Base-by-base conservation (phyloP, 2,113 vertebrate species). In the Centropristis striata region DNA sequence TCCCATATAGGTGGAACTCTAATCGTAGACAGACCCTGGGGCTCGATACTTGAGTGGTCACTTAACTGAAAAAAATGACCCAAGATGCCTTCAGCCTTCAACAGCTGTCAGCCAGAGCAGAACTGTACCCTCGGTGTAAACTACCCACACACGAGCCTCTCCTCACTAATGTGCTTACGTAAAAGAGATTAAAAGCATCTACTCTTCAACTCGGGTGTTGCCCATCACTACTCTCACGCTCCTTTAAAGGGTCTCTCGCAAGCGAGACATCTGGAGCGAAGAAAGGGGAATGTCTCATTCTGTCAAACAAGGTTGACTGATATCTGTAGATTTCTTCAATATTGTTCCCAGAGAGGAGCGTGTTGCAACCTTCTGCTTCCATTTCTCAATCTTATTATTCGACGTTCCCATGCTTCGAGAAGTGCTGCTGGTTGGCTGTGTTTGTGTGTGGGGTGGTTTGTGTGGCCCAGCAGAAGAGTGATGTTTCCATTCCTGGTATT, bases 231-330 rank as follows among this genome's bases (percentile, higher is more conserved):
- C 53, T 87, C 84, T 80, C 82, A 74, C 63, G 57, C 71, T 86
- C 69, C 64, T 76, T 55, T 71, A 75, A 76, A 73, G 71, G 11
- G 32, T 59, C 54, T 71, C 39, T 53, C 20, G n/a, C 66, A 58
- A 67, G 65, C 49, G 50, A 49, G 83, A 86, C 86, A 91, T 87
- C 78, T 90, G 78, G 86, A 63, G 32, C 4, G 7, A 68, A 58
- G 78, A 78, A 66, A 47, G 27, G 57, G 44, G 32, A 72, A 71
- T 12, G 73, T 78, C 78, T 77, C 58, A 44, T 42, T 75, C 79
- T 90, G 88, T 90, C 86, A 89, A 89, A 88, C 86, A 87, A 75
- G 23, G n/a, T 36, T 91, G 90, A 87, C 5, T 20, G 83, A 88
- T 87, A 84, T 84, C 71, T 63, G 39, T 39, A 66, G 58, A 85